Conservation (phyloP, 2,797 vertebrate genomes). For the Avahi laniger region DNA sequence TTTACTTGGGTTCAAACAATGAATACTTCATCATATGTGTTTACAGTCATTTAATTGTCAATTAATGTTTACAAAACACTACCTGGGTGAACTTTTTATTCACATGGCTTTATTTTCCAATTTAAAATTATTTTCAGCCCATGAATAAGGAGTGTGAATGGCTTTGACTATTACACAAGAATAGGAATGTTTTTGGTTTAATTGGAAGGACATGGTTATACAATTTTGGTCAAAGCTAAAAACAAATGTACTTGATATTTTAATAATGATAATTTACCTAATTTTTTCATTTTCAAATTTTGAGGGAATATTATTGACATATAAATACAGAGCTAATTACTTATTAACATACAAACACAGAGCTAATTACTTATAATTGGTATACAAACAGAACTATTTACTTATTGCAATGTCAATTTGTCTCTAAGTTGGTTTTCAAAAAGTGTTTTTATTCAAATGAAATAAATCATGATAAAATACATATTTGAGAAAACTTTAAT, state of each 20-base stretch:
- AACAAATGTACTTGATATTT: background rate
- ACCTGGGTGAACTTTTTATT: background rate
- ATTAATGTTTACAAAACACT: background rate
- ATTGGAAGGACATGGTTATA: background rate
- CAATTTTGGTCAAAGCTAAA: background rate
- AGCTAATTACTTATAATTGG: background rate
- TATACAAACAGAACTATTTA: background rate
- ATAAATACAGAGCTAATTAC: background rate
- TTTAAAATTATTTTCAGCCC: background rate
- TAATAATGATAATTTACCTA: background rate
- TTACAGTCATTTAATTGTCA: background rate
- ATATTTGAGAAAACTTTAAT: background rate
- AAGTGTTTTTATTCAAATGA: background rate
- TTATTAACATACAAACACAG: background rate
- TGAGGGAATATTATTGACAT: background rate
- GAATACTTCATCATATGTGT: background rate
- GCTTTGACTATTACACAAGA: background rate
- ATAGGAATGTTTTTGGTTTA: background rate
- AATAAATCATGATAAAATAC: background rate
- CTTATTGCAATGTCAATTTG: background rate
- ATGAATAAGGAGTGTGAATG: background rate
- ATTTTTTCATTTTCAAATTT: background rate
- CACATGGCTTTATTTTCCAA: background rate
- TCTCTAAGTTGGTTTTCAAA: background rate
- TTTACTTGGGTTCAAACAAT: background rate